Base-by-base conservation (phyloP, 2,113 vertebrate species). In the Odontesthes bonariensis region DNA sequence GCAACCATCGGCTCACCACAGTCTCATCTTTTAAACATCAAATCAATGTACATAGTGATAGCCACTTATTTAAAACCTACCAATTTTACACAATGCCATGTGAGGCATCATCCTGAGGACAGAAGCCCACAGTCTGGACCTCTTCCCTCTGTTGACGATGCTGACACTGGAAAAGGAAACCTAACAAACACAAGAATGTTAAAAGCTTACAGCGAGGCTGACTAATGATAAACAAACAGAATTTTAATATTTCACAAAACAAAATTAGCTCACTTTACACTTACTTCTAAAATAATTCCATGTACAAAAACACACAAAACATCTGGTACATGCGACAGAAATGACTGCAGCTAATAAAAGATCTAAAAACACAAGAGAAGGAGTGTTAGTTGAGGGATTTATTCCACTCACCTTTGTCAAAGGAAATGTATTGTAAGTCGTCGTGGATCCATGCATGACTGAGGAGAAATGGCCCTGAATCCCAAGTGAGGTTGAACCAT, bases 1-100 rank as follows among this genome's bases (percentile, higher is more conserved):
- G 35, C 35, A 7, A 38, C 5, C 10, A 8, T 38, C 35, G 5
- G 35, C 35, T 38, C 35, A 38, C 35, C 35, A 38, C 35, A 38
- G 35, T 38, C 5, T 38, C 35, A 8, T 46, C 42, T 46, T 46
- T 53, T 1, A 53, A 38, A 9, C 54, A 13, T 33, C 6, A 13
- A 3, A 27, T 17, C 6, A 33, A 12, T 20, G 10, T 46, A 16
- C 0, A 20, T 10, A 3, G 35, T 5, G 35, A 38, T 38, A 38
- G 35, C 16, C 42, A 5, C n/a, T 12, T 8, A 5, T 57, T 6
- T 47, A 1, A 22, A 66, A 88, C 91, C 84, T 62, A 93, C 92
- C 85, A 52, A 88, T 71, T 67, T 90, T 93, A 62, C 88, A 91
- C 2, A 91, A 82, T 0, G 79, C 71, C 84, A 85, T 74, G n/a